Percentiles rank a stretch among this genome's conserved stretches.
These are phyloP conservation scores for Matsumurasca onukii DNA, from an alignment of 1,140 invertebrate species.

Conservation along the genomic window DNA sequence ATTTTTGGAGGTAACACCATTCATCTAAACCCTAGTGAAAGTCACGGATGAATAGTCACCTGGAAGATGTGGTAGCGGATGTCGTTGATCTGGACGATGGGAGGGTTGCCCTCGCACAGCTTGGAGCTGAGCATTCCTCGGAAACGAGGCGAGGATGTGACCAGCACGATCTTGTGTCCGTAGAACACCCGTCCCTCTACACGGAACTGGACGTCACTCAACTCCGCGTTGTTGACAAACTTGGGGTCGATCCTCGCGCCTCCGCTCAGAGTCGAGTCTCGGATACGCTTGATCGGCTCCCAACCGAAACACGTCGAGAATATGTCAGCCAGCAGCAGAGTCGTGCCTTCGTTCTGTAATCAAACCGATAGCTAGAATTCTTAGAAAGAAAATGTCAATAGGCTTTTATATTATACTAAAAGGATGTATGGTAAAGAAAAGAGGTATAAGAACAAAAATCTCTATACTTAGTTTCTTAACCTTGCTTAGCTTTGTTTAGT, in stretches of 20 bases:
- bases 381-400: too few relatives aligned
- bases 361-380: too few relatives aligned
- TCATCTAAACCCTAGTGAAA: too few relatives aligned
- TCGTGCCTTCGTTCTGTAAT: constrained; percentile 82
- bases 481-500: too few relatives aligned
- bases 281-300: constrained; percentile 77
- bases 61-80: constrained; percentile 90
- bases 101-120: constrained; percentile 70
- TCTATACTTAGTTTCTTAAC: too few relatives aligned
- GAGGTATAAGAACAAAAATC: too few relatives aligned
- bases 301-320: constrained; percentile 87
- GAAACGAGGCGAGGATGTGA: constrained; percentile 84
- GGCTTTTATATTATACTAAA: too few relatives aligned
- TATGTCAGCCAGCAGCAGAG: constrained; percentile 81
- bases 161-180: constrained; percentile 90
- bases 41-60: too few relatives aligned
- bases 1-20: too few relatives aligned
- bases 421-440: too few relatives aligned
- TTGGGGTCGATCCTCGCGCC: constrained; percentile 83
- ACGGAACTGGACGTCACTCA: constrained; percentile 88
- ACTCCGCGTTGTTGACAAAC: constrained; percentile 89
- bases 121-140: constrained; percentile 83
- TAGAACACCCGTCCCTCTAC: constrained; percentile 92
- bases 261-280: constrained; percentile 65
- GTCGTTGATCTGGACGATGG: constrained; percentile 89